A percentile compares a stretch with the other conserved stretches of the same genome.
Evolutionary conservation across 2,888 invertebrate species (phyloP).

Genomic region (Orthosia gracilis): DNA sequence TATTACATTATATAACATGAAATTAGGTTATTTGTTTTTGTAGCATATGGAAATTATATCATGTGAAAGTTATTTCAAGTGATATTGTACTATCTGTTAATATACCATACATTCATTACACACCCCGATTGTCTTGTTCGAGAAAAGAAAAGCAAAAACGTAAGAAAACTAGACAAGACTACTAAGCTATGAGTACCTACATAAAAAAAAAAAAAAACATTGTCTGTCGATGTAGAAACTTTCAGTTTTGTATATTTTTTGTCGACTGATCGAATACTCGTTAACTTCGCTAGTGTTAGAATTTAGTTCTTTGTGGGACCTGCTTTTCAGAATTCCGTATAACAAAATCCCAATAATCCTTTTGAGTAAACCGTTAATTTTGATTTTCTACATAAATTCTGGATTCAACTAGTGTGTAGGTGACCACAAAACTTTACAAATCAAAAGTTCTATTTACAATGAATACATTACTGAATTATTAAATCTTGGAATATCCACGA

Average conservation of each 20-base stretch:
- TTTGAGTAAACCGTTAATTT: background rate
- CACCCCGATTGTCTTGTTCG: no score
- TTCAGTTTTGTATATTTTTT: background rate
- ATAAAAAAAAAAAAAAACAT: background rate
- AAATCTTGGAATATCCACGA: background rate
- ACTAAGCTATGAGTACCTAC: no score
- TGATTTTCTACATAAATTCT: background rate
- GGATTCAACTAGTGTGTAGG: background rate
- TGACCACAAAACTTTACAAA: slow-evolving; percentile 24
- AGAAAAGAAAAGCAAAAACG: no score
- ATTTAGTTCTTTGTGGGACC: background rate
- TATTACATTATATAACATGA: no score
- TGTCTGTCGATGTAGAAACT: no score
- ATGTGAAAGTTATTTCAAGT: no score
- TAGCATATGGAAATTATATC: no score
- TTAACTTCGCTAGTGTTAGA: background rate
- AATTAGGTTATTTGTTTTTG: no score
- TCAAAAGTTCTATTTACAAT: slow-evolving; percentile 7
- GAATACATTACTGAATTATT: slow-evolving; percentile 4
- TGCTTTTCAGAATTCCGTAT: background rate
- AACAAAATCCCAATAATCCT: background rate
- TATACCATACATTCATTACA: no score
- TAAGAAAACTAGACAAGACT: no score
- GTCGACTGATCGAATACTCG: no score
- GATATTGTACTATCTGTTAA: no score